Evolutionary conservation across 1,140 invertebrate species (phyloP).

Genomic region (Philaenus spumarius): DNA sequence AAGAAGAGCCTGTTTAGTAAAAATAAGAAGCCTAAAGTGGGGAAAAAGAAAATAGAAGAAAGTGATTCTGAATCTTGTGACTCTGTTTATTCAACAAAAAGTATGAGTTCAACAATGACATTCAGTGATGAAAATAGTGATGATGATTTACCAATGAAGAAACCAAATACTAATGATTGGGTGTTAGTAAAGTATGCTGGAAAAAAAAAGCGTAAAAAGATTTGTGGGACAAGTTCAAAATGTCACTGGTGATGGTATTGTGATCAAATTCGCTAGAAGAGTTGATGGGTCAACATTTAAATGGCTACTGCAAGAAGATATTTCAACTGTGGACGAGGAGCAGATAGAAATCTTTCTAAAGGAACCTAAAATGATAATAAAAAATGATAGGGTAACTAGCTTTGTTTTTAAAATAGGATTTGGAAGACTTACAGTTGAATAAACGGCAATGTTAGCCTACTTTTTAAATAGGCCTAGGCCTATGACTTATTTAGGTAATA

Average conservation of each 20-base stretch:
- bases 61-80: background rate
- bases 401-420: too few species aligned
- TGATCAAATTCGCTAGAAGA: background rate
- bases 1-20: background rate
- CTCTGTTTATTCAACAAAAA: background rate
- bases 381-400: too few species aligned
- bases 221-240: background rate
- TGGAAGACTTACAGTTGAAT: too few species aligned
- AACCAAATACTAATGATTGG: background rate
- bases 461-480: too few species aligned
- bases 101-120: background rate
- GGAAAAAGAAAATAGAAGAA: slow-evolving; percentile 1
- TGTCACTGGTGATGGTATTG: background rate
- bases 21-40: background rate
- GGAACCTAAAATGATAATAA: background rate
- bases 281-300: background rate
- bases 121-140: background rate
- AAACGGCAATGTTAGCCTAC: too few species aligned
- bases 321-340: background rate
- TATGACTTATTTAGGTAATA: too few species aligned
- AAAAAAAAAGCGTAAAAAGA: background rate
- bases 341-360: slow-evolving; percentile 1
- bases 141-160: background rate
- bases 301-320: background rate
- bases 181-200: background rate